Conservation (phyloP, 1,140 invertebrate species). For the Ceratina japonica region DNA sequence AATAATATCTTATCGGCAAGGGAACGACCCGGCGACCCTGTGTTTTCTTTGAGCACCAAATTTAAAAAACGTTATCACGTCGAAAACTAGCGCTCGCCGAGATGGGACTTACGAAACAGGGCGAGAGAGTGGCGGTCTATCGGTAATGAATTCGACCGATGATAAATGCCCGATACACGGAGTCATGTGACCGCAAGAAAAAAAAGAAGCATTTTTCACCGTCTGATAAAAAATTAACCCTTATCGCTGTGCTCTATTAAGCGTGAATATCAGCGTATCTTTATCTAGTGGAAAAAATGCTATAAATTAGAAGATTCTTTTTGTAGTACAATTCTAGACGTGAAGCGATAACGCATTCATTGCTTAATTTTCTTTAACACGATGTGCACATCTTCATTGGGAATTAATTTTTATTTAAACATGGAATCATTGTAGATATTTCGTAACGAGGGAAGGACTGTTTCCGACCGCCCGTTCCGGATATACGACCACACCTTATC, state of each 20-base stretch:
- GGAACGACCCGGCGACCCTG: slow-evolving; percentile 62
- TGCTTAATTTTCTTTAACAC: too few species aligned
- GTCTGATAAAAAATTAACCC: background rate
- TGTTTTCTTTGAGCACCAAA: slow-evolving; percentile 68
- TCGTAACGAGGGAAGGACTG: background rate
- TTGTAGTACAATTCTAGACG: background rate
- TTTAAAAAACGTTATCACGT: slow-evolving; percentile 65
- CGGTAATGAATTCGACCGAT: slow-evolving; percentile 47
- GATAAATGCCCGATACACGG: slow-evolving; percentile 15
- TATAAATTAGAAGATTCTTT: background rate
- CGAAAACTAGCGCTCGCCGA: slow-evolving; percentile 4
- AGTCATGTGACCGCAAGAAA: too few species aligned
- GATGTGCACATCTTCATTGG: too few species aligned
- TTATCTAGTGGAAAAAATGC: background rate
- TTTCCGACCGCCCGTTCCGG: background rate
- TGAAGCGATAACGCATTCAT: background rate
- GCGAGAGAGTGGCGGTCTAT: slow-evolving; percentile 23
- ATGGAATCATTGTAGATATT: background rate
- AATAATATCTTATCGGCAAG: slow-evolving; percentile 65
- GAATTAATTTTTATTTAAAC: too few species aligned
- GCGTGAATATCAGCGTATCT: background rate
- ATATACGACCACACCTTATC: background rate
- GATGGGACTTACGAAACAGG: slow-evolving; percentile 52
- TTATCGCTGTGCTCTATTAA: background rate
- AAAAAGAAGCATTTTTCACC: background rate